Evolutionary conservation across 2,797 vertebrate species (phyloP).

Genomic region (Ispidina picta): DNA sequence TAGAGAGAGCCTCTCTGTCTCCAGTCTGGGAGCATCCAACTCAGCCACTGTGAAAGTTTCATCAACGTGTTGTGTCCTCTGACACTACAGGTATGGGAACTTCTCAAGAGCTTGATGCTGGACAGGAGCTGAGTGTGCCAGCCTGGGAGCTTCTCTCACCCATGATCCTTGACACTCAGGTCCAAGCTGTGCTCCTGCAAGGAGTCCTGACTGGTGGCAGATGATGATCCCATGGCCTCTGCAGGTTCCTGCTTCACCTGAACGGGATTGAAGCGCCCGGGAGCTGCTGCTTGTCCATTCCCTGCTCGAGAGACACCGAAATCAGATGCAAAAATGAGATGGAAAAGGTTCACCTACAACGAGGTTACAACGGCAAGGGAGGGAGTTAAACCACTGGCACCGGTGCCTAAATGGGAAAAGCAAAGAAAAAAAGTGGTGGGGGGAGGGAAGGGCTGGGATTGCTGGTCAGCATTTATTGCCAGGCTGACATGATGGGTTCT

Average conservation of each 20-base stretch:
- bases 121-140: neutral
- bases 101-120: neutral
- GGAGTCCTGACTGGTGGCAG: constrained; percentile 81
- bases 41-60: neutral
- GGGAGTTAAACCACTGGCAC: neutral
- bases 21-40: neutral
- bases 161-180: constrained; percentile 93
- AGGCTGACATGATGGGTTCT: constrained; percentile 88
- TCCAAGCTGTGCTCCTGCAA: constrained; percentile 94
- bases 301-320: constrained; percentile 77
- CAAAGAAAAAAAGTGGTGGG: neutral
- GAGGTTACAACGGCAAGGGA: constrained; percentile 4
- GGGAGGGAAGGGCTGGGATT: constrained; percentile 82
- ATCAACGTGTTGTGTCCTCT: neutral
- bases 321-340: neutral
- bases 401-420: constrained; percentile 7
- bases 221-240: constrained; percentile 70
- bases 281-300: constrained; percentile 84
- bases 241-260: constrained; percentile 89
- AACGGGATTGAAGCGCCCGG: constrained; percentile 85
- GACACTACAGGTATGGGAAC: neutral
- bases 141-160: constrained; percentile 77
- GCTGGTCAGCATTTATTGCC: constrained; percentile 90
- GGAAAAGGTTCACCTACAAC: neutral
- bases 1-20: neutral